Evolutionary conservation across 2,888 invertebrate genomes (phyloP).

Genomic region (Cylindroiulus punctatus): DNA sequence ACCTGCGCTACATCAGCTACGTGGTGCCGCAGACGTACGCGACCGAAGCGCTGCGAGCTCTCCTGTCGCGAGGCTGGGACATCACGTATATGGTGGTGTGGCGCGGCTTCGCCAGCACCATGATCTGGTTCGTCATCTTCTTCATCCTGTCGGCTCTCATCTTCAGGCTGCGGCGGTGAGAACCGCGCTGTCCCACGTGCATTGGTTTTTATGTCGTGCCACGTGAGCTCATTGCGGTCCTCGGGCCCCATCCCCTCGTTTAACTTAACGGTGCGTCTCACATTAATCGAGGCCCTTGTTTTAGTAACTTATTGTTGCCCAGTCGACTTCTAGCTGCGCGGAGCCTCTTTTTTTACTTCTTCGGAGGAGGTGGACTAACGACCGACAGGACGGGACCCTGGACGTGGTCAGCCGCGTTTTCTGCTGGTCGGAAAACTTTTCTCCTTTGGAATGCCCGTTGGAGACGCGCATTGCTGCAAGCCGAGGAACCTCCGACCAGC

Average conservation of each 20-base stretch:
- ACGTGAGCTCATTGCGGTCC: not conserved
- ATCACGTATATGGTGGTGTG: conserved; percentile 77
- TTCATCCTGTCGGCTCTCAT: conserved; percentile 62
- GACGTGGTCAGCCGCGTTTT: not conserved
- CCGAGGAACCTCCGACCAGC: not conserved
- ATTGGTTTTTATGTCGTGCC: not conserved
- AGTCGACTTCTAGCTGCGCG: not conserved
- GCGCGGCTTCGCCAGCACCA: conserved; percentile 72
- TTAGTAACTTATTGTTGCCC: conserved; percentile 32
- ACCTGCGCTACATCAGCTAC: conserved; percentile 73
- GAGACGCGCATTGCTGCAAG: not conserved
- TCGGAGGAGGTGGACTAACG: not conserved
- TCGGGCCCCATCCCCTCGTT: not conserved
- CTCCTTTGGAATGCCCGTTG: not conserved
- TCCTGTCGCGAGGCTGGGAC: conserved; percentile 80
- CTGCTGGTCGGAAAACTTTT: conserved; percentile 27
- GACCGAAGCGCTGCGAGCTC: conserved; percentile 77
- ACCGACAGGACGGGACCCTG: not conserved
- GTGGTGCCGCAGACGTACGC: conserved; percentile 83
- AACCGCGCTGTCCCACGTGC: not conserved
- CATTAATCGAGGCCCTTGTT: not conserved
- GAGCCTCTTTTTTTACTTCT: not conserved
- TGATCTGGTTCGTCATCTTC: conserved; percentile 64
- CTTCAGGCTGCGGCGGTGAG: conserved; percentile 55
- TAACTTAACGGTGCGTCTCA: not conserved